Evolutionary conservation across 2,113 vertebrate species (phyloP).

Genomic region (Phylloscopus whistleri): DNA sequence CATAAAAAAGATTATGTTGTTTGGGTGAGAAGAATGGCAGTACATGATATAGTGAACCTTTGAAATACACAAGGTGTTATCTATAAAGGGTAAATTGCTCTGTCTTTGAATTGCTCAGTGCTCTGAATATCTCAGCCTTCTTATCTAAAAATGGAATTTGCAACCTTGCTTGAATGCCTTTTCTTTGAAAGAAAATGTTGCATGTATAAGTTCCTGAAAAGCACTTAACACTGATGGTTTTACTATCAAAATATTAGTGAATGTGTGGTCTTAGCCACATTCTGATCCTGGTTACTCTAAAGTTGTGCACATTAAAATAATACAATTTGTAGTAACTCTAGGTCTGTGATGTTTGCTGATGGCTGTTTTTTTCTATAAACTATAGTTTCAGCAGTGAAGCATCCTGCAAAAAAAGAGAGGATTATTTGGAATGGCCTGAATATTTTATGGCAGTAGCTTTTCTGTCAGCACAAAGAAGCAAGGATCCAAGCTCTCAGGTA

Average conservation of each 20-base stretch:
- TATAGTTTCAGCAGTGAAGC: conserved; percentile 51
- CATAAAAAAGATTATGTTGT: conserved; percentile 8
- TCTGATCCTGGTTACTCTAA: neutral
- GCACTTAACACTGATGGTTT: neutral
- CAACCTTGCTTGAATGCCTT: neutral
- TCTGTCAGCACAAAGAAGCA: conserved; percentile 95
- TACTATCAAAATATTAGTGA: conserved; percentile 7
- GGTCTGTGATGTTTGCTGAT: neutral
- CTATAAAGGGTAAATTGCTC: conserved; percentile 32
- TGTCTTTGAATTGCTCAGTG: conserved; percentile 5
- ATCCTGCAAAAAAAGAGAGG: conserved; percentile 83
- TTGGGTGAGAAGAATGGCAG: neutral
- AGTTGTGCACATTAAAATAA: neutral
- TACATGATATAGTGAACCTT: neutral
- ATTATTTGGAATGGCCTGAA: conserved; percentile 96
- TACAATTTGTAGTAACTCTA: neutral
- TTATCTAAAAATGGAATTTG: conserved; percentile 47
- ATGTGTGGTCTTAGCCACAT: neutral
- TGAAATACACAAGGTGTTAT: conserved; percentile 14
- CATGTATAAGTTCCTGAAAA: neutral
- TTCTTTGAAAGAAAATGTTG: neutral
- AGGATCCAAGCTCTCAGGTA: conserved; percentile 96
- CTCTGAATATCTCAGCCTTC: conserved; percentile 19
- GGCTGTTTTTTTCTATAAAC: neutral
- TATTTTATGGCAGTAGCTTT: conserved; percentile 99